phyloP scores from a whole-genome alignment of 1,140 invertebrate species.

The Orchesella cincta region DNA sequence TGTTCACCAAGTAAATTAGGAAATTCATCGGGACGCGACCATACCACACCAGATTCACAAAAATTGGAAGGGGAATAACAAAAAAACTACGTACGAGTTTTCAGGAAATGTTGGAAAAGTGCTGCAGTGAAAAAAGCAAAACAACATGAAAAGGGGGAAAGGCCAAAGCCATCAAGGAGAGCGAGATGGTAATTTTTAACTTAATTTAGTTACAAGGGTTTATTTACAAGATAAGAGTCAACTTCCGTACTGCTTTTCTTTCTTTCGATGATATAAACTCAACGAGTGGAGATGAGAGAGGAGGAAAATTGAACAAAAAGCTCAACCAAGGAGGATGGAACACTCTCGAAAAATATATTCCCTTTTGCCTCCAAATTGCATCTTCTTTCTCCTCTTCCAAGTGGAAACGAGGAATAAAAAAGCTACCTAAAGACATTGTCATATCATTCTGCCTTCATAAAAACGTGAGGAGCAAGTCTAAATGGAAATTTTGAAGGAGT shows the following conservation, averaged over 20 bases:
- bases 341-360: background rate
- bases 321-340: background rate
- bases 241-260: constrained; percentile 16
- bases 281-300: background rate
- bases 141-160: background rate
- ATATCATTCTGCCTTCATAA: background rate
- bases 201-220: constrained; percentile 26
- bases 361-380: background rate
- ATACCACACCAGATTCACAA: too few relatives aligned
- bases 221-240: constrained; percentile 13
- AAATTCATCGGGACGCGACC: background rate
- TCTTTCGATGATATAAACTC: background rate
- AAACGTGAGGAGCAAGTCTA: background rate
- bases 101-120: background rate
- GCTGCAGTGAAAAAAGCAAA: background rate
- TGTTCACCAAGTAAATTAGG: constrained; percentile 8
- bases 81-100: background rate
- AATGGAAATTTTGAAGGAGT: background rate
- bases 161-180: constrained; percentile 10
- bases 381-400: background rate
- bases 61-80: background rate
- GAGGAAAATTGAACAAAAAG: background rate
- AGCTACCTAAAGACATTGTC: background rate
- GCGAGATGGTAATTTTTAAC: constrained; percentile 20
- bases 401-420: background rate